Percentiles rank a stretch among this genome's conserved stretches.
Conservation (phyloP, 1,140 invertebrate genomes). For the Drosophila ananassae region DNA sequence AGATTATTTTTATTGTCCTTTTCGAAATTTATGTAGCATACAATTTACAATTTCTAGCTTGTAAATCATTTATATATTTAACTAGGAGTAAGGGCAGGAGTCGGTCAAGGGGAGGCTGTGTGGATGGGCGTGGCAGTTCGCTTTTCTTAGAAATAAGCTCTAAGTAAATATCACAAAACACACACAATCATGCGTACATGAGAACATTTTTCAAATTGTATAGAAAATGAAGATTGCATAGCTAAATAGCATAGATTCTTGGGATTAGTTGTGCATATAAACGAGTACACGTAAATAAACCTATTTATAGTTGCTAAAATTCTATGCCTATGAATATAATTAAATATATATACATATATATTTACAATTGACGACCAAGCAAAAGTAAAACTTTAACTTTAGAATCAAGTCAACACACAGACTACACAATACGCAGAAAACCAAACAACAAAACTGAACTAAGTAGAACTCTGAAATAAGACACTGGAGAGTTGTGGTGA, state of each 20-base stretch:
- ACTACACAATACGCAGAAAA: slow-evolving; percentile 15
- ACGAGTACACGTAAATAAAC: slow-evolving; percentile 24
- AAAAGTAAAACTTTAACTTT: slow-evolving; percentile 77
- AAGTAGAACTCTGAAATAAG: slow-evolving; percentile 32
- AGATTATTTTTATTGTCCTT: slow-evolving; percentile 59
- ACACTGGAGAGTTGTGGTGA: slow-evolving; percentile 20
- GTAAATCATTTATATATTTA: slow-evolving; percentile 48
- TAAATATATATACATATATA: slow-evolving; percentile 47
- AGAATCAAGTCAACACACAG: slow-evolving; percentile 53
- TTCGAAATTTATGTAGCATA: slow-evolving; percentile 53
- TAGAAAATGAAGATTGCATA: slow-evolving; percentile 31
- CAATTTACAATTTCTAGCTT: slow-evolving; percentile 54
- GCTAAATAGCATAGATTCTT: slow-evolving; percentile 27
- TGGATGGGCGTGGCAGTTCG: slow-evolving; percentile 16
- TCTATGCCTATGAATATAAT: slow-evolving; percentile 60
- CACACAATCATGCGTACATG: slow-evolving; percentile 3
- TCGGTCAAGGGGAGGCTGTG: slow-evolving; percentile 7
- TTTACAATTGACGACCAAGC: slow-evolving; percentile 75
- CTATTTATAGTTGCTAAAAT: slow-evolving; percentile 36
- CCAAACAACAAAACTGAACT: slow-evolving; percentile 34
- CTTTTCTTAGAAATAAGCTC: slow-evolving; percentile 22
- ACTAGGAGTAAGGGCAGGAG: slow-evolving; percentile 15
- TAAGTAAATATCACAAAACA: slow-evolving; percentile 37
- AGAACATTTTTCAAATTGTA: slow-evolving; percentile 51
- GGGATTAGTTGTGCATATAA: slow-evolving; percentile 44